Percentiles rank a stretch among this genome's conserved stretches.
These are phyloP conservation scores for Gastracanthus pulcherrimus DNA, from an alignment of 2,888 invertebrate genomes.

Conservation along the genomic window DNA sequence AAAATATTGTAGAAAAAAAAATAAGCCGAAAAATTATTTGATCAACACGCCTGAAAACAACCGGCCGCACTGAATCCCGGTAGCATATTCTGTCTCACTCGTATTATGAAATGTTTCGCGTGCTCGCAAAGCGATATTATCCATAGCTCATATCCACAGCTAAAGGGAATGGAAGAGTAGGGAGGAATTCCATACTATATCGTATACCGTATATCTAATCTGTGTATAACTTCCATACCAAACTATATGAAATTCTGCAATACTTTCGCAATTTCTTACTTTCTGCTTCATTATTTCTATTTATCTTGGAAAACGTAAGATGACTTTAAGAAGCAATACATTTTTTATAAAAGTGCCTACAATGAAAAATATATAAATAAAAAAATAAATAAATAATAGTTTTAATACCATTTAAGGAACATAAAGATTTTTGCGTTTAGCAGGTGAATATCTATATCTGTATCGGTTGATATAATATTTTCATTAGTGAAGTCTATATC, in stretches of 20 bases:
- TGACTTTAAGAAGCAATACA: no score
- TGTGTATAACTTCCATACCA: background rate
- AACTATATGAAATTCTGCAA: conserved; percentile 73
- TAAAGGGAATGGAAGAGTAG: background rate
- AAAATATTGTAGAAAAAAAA: no score
- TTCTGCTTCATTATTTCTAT: no score
- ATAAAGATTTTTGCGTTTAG: no score
- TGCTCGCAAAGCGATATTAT: no score
- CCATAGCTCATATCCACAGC: background rate
- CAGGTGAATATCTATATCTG: no score
- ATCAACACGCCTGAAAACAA: background rate
- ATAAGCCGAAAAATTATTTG: background rate
- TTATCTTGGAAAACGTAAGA: no score
- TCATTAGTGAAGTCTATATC: no score
- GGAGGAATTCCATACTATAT: background rate
- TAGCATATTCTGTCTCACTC: background rate
- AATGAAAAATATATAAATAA: no score
- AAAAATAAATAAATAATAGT: no score
- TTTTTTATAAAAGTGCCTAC: no score
- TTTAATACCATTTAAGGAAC: no score
- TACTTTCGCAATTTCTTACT: background rate
- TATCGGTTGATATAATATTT: background rate
- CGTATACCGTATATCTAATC: background rate
- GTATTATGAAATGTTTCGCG: background rate
- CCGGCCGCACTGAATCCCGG: background rate